These are phyloP conservation scores for Allygus modestus DNA, from an alignment of 2,888 invertebrate genomes.

Conservation along the genomic window DNA sequence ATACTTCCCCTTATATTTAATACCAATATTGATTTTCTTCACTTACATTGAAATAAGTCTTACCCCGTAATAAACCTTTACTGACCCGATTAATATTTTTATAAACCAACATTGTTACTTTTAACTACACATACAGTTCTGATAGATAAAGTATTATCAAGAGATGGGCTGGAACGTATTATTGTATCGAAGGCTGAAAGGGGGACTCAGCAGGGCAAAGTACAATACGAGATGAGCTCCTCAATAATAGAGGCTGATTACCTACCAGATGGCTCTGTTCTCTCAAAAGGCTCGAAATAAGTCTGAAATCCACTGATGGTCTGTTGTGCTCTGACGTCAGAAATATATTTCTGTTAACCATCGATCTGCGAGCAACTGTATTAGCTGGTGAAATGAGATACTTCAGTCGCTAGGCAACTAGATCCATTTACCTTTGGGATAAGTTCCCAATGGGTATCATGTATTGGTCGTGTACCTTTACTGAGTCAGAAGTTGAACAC, in stretches of 20 bases:
- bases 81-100: no score
- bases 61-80: no score
- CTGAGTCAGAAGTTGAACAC: background rate
- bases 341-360: background rate
- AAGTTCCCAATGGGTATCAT: background rate
- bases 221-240: background rate
- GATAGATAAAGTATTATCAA: no score
- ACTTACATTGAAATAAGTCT: no score
- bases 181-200: background rate
- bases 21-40: no score
- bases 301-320: background rate
- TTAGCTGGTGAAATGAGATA: background rate
- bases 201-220: background rate
- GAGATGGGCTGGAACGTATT: no score
- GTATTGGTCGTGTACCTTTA: no score
- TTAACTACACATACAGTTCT: no score
- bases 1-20: no score
- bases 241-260: background rate
- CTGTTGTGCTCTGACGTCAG: background rate
- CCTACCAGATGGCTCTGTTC: background rate
- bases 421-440: background rate
- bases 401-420: background rate
- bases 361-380: background rate
- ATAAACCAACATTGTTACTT: no score
- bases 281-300: constrained; percentile 5